Evolutionary conservation across 2,113 vertebrate genomes (phyloP).

Genomic region (Chionomys nivalis): DNA sequence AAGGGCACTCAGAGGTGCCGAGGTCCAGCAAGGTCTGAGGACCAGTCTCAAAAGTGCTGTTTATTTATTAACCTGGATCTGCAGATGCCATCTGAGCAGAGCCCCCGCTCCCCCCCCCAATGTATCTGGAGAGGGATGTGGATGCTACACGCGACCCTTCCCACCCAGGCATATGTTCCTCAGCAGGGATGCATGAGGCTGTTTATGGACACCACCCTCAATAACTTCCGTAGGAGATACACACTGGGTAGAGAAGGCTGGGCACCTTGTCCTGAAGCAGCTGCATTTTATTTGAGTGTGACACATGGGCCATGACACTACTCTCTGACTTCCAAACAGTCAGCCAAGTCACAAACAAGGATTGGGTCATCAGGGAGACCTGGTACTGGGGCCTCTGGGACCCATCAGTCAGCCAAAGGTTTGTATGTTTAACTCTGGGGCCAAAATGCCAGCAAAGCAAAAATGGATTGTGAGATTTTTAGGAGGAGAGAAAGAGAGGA

Average conservation of each 20-base stretch:
- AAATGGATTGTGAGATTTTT: no score
- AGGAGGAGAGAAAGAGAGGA: neutral
- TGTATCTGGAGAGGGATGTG: no score
- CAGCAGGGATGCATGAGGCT: neutral
- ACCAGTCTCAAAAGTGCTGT: accelerated
- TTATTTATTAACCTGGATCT: no score
- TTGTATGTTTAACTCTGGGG: neutral
- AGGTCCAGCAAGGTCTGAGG: neutral
- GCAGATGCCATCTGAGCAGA: accelerated
- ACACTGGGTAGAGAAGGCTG: no score
- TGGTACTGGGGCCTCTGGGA: accelerated
- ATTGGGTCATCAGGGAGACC: accelerated
- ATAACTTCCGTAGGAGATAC: neutral
- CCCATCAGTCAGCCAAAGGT: neutral
- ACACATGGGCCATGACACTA: accelerated
- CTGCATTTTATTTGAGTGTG: accelerated
- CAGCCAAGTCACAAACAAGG: neutral
- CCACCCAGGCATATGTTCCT: neutral
- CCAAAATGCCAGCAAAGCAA: neutral
- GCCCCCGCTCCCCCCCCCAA: neutral
- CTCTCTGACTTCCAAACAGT: neutral
- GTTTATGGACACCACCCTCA: neutral
- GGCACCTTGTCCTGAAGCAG: accelerated
- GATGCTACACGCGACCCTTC: accelerated
- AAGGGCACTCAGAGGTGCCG: accelerated